Evolutionary conservation across 2,797 vertebrate species (phyloP), one percentile per base, ranked within the genome.

Genomic region (Hafferia zeledoni): DNA sequence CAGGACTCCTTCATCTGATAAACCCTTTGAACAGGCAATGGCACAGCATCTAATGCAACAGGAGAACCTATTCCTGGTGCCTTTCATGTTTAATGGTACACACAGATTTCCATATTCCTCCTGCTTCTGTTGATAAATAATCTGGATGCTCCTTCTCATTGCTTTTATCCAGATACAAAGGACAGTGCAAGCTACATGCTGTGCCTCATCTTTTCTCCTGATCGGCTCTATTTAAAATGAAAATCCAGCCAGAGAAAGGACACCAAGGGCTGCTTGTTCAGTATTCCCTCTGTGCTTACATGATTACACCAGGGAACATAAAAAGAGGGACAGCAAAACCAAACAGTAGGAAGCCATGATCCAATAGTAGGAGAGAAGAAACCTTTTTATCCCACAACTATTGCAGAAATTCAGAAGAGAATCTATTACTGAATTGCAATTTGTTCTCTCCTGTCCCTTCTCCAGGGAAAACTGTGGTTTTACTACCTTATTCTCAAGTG

Each of bases 201-300:
- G 85, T 64, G 59, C 72, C 69, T 92, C 90, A 86, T 88, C 83
- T 94, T 78, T 95, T 60, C 60, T 75, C 84, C 79, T 31, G 13
- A 43, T 81, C 3, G 2, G 33, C 57, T 81, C 61, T 75, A 79
- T 70, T 91, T 61, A 75, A 65, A 87, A 80, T 75, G 53, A 87
- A 93, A 92, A 91, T 65, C 76, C 64, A 86, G 65, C 23, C 50
- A 72, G 28, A 65, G 46, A 59, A 85, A 92, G 64, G 61, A 92
- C 79, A 86, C 60, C 27, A 44, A 76, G 59, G 59, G 35, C 55
- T 94, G 59, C 87, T 91, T 75, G 43, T 67, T 85, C 85, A 91
- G 25, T 90, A 74, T 79, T 86, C 77, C 47, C 76, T 83, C 92
- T 76, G 61, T 61, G 82, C 77, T 82, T 44, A 71, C 33, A 75